Evolutionary conservation across 2,797 vertebrate genomes (phyloP), one percentile per base, ranked within the genome.

Genomic region (Pteronotus mesoamericanus): DNA sequence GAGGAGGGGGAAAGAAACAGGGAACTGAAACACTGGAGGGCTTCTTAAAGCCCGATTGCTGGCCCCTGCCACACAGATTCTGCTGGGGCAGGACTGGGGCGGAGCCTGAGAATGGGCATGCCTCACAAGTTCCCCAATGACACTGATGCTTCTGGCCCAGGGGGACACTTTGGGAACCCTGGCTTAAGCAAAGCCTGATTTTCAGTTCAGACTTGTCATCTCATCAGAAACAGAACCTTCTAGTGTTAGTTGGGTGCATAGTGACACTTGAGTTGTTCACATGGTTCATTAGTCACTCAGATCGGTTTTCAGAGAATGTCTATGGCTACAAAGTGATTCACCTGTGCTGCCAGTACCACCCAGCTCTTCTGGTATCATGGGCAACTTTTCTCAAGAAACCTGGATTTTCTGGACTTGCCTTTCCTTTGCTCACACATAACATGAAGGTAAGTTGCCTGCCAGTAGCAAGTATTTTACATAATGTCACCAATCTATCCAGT

Each of bases 401-500:
- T 75, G 64, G 64, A 78, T 68, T 94, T 91, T 46, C 95, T 44
- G 53, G 48, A 34, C 39, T 87, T 64, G 24, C 5, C 55, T 66
- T 74, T 68, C 69, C 88, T 48, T 94, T 89, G 64, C 68, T 93
- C 39, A 83, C 22, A 32, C 69, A 72, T 37, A 79, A 79, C 64
- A 95, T 86, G 53, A 83, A 94, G 37, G 78, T 55, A 86, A 86
- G 77, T 74, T 89, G 89, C 37, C 75, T 85, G 34, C 71, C 92
- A 78, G 85, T 64, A 88, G 29, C 86, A 96, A 95, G 53, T 37
- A 90, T 93, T 95, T 96, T 94, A 94, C 10, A 55, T 91, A 97
- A 94, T 34, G 85, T 79, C 92, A 97, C 66, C 95, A 88, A 88
- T 94, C 91, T 93, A 96, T 89, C 83, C 77, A 91, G n/a, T 64